These are phyloP conservation scores for Acipenser oxyrinchus DNA, from an alignment of 2,797 vertebrate species.

Conservation along the genomic window DNA sequence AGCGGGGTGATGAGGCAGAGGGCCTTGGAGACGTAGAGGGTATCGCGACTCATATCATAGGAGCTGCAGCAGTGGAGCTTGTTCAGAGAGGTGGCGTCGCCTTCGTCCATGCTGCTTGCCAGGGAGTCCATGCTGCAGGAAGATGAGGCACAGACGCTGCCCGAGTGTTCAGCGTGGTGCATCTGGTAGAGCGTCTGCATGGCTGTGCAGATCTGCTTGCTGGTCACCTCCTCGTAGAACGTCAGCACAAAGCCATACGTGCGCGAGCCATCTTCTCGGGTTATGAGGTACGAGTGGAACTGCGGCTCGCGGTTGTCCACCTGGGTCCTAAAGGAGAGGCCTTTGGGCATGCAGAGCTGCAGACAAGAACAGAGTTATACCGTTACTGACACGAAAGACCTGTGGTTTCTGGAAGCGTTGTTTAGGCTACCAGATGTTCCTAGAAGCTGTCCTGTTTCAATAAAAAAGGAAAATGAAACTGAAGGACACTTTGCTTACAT, in stretches of 20 bases:
- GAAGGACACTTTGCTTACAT: no score
- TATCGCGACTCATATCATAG: constrained; percentile 80
- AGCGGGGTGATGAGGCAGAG: constrained; percentile 89
- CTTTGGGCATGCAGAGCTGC: constrained; percentile 94
- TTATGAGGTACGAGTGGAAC: constrained; percentile 89
- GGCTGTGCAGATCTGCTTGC: constrained; percentile 81
- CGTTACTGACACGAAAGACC: no score
- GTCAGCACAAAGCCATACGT: constrained; percentile 92
- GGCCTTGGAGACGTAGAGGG: constrained; percentile 87
- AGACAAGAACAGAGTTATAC: background rate
- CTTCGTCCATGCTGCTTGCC: constrained; percentile 80
- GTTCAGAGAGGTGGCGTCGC: constrained; percentile 55
- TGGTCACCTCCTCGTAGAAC: constrained; percentile 89
- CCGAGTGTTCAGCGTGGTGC: constrained; percentile 86
- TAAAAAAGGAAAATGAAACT: no score
- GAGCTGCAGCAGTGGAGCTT: constrained; percentile 61
- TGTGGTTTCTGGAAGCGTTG: no score
- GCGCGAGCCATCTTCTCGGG: constrained; percentile 79
- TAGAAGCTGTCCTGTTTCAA: no score
- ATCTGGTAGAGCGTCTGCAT: constrained; percentile 96
- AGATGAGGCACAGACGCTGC: constrained; percentile 65
- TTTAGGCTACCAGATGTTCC: no score
- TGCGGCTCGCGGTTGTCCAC: constrained; percentile 69
- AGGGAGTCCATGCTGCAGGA: constrained; percentile 94
- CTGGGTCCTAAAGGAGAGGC: constrained; percentile 87